phyloP scores from a whole-genome alignment of 2,113 vertebrate species.

The Marmota monax region DNA sequence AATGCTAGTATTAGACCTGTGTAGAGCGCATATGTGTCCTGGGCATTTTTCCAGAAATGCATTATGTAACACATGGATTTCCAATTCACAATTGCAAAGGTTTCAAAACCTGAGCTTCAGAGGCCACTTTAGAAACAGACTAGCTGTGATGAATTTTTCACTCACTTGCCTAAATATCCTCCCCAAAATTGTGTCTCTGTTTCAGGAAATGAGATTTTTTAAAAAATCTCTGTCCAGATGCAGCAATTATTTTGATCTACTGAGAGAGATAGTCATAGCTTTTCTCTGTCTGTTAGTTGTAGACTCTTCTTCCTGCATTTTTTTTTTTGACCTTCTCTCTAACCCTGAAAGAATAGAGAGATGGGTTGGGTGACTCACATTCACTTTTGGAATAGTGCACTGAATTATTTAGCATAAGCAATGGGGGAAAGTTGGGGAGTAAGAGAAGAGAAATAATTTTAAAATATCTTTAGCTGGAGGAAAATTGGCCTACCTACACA shows the following conservation, averaged over 20 bases:
- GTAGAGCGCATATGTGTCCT: neutral
- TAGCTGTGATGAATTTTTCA: constrained; percentile 57
- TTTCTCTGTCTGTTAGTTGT: constrained; percentile 3
- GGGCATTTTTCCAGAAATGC: constrained; percentile 40
- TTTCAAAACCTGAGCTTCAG: constrained; percentile 59
- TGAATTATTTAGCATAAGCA: constrained; percentile 81
- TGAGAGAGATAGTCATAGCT: neutral
- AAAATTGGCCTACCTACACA: constrained; percentile 71
- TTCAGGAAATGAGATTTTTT: constrained; percentile 57
- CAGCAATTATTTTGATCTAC: constrained; percentile 51
- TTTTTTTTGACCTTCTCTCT: constrained; percentile 60
- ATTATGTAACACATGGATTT: constrained; percentile 59
- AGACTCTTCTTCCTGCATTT: constrained; percentile 4
- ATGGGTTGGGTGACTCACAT: constrained; percentile 59
- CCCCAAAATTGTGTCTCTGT: constrained; percentile 26
- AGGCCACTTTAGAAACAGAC: constrained; percentile 49
- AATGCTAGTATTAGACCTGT: constrained; percentile 58
- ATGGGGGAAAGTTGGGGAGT: constrained; percentile 60
- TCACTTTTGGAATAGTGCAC: constrained; percentile 53
- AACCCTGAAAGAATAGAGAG: constrained; percentile 39
- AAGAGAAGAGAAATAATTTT: constrained; percentile 71
- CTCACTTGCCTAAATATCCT: neutral
- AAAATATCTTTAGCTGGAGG: constrained; percentile 74
- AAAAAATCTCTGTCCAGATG: constrained; percentile 48
- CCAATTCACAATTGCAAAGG: constrained; percentile 63